A percentile compares a stretch with the other conserved stretches of the same genome.
Evolutionary conservation across 2,888 invertebrate genomes (phyloP).

Genomic region (Coronaproctus castanopsis): DNA sequence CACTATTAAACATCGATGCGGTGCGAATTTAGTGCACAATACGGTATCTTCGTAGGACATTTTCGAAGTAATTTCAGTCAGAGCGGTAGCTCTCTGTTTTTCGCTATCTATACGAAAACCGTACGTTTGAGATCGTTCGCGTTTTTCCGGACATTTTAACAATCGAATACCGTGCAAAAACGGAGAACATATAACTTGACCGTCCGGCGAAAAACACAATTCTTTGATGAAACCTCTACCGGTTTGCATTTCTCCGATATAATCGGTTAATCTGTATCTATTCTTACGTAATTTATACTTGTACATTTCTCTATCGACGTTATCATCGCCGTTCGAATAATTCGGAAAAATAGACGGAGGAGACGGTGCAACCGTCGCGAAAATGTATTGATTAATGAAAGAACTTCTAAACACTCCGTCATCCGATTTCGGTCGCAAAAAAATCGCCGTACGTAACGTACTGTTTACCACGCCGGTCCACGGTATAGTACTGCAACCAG

Average conservation of each 20-base stretch:
- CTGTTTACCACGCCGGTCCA: no score
- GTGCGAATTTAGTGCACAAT: constrained; percentile 76
- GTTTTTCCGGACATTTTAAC: constrained; percentile 56
- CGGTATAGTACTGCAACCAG: no score
- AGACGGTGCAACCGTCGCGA: no score
- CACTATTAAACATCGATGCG: constrained; percentile 63
- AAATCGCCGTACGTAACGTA: no score
- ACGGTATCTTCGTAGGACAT: constrained; percentile 65
- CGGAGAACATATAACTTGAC: constrained; percentile 74
- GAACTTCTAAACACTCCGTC: no score
- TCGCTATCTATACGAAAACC: constrained; percentile 26
- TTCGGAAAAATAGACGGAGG: no score
- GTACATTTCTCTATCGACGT: no score
- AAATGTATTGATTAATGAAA: no score
- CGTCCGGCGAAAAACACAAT: constrained; percentile 73
- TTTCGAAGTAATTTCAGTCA: constrained; percentile 45
- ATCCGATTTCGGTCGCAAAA: no score
- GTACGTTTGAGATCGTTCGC: constrained; percentile 48
- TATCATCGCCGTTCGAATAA: no score
- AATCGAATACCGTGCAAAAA: constrained; percentile 71
- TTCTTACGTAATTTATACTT: constrained; percentile 33
- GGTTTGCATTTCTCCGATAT: constrained; percentile 64
- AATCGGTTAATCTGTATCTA: constrained; percentile 58
- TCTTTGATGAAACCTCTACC: constrained; percentile 77
- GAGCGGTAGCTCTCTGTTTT: constrained; percentile 28